A percentile compares a stretch with the other conserved stretches of the same genome.
These are phyloP conservation scores for Coryphaenoides rupestris DNA, from an alignment of 2,113 vertebrate genomes.

Conservation along the genomic window DNA sequence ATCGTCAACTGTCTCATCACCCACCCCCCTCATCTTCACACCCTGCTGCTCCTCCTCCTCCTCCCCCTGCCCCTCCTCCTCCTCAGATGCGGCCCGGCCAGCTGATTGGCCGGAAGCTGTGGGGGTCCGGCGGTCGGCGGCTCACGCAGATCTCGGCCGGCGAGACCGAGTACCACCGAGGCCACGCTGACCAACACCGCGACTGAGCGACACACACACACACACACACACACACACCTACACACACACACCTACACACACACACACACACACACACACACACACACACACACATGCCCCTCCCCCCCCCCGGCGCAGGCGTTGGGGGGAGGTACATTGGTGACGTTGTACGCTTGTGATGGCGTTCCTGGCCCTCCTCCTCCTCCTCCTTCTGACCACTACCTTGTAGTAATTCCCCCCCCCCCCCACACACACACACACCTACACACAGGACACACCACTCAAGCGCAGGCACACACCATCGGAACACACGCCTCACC, in stretches of 20 bases:
- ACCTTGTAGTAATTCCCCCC: too few species aligned
- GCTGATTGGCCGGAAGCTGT: conserved; percentile 89
- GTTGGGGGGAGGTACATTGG: too few species aligned
- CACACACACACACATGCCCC: too few species aligned
- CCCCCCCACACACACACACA: too few species aligned
- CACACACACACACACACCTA: background rate
- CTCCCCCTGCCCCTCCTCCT: conserved; percentile 45
- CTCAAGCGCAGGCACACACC: too few species aligned
- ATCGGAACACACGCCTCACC: too few species aligned
- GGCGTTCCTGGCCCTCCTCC: too few species aligned
- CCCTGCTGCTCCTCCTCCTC: conserved; percentile 28
- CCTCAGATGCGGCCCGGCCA: conserved; percentile 93
- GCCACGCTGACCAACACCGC: conserved; percentile 58
- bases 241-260: background rate
- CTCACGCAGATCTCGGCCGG: conserved; percentile 93
- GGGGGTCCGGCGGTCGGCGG: conserved; percentile 94
- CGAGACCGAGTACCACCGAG: conserved; percentile 93
- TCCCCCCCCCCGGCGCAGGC: too few species aligned
- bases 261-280: too few species aligned
- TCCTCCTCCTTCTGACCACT: too few species aligned
- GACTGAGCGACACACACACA: conserved; percentile 66
- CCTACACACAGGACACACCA: too few species aligned
- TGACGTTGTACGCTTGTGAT: too few species aligned
- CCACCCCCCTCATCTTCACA: conserved; percentile 56
- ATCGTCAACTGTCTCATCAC: conserved; percentile 27